Conservation (phyloP, 2,888 invertebrate genomes). For the Epistrophella euchroma region DNA sequence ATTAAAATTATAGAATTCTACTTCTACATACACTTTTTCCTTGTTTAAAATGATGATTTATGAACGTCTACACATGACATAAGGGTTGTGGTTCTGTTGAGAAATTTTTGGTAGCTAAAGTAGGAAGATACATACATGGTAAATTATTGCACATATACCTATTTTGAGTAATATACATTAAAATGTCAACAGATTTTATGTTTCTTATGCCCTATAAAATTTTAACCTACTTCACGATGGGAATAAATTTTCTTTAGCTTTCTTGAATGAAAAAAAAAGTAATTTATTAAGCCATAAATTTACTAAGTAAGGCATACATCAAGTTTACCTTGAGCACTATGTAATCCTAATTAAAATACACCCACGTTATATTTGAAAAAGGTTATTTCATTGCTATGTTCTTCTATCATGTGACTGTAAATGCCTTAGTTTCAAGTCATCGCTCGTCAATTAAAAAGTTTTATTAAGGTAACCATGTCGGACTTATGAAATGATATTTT, state of each 20-base stretch:
- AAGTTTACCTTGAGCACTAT: background rate
- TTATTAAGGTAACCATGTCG: no score
- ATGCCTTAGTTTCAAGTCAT: background rate
- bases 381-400: background rate
- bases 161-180: background rate
- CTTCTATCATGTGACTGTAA: background rate
- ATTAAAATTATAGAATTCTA: no score
- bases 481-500: no score
- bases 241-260: background rate
- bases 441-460: background rate
- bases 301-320: background rate
- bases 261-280: background rate
- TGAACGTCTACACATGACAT: background rate
- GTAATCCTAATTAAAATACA: slow-evolving; percentile 4
- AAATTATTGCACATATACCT: background rate
- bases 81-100: background rate
- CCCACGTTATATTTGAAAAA: background rate
- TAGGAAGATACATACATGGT: background rate
- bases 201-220: background rate
- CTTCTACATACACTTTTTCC: no score
- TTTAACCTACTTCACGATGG: background rate
- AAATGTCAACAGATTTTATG: background rate
- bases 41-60: background rate
- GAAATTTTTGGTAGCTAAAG: background rate
- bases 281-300: slow-evolving; percentile 5